A percentile compares a stretch with the other conserved stretches of the same genome.
phyloP scores from a whole-genome alignment of 1,140 invertebrate species.

The Anastatus disparis region DNA sequence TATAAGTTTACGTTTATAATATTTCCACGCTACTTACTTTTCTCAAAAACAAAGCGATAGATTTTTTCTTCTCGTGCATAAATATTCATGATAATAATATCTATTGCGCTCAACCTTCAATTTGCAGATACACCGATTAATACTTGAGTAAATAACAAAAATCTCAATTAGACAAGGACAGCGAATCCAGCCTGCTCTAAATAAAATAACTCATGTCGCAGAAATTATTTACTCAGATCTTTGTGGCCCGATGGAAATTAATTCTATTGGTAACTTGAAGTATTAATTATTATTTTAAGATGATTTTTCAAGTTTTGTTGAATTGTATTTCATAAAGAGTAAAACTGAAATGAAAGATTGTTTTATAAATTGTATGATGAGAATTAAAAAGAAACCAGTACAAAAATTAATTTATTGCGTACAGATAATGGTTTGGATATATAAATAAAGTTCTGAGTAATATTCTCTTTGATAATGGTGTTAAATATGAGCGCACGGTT shows the following conservation, averaged over 20 bases:
- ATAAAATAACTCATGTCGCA: constrained; percentile 51
- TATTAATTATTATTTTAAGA: constrained; percentile 62
- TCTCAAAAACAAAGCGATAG: no score
- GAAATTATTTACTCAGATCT: constrained; percentile 62
- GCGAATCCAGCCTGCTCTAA: no score
- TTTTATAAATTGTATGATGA: constrained; percentile 44
- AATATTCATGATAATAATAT: no score
- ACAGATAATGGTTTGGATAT: constrained; percentile 4
- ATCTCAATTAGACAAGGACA: no score
- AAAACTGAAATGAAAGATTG: constrained; percentile 51
- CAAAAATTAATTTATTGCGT: constrained; percentile 33
- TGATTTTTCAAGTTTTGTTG: constrained; percentile 49
- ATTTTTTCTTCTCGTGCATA: no score
- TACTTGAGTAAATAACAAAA: no score
- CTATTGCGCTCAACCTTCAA: no score
- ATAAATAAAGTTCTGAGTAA: constrained; percentile 13
- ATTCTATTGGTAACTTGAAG: constrained; percentile 51
- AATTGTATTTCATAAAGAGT: neutral
- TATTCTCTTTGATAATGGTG: constrained; percentile 3
- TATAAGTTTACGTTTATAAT: no score
- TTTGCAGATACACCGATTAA: no score
- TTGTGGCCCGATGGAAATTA: constrained; percentile 61
- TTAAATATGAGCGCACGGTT: constrained; percentile 22
- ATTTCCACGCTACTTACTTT: no score
- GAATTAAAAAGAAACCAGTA: constrained; percentile 44